A percentile compares a stretch with the other conserved stretches of the same genome.
phyloP scores from a whole-genome alignment of 2,888 invertebrate genomes.

The Lamellibrachia satsuma region DNA sequence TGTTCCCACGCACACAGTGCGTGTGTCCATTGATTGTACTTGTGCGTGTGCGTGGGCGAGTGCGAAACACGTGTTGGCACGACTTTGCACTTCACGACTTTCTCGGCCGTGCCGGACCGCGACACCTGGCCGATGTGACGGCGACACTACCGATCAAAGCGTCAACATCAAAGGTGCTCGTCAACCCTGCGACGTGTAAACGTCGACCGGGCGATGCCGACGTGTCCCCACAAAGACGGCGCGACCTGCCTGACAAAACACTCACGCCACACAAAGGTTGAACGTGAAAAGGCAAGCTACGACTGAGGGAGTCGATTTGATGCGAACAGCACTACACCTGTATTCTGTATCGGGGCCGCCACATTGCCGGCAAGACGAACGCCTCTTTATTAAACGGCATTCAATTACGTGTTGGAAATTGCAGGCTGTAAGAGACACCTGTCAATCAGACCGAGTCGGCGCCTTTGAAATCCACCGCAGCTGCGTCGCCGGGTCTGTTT shows the following conservation, averaged over 20 bases:
- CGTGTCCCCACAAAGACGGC: background rate
- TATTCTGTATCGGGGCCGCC: background rate
- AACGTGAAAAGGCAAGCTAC: background rate
- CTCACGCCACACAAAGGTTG: background rate
- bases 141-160: background rate
- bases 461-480: constrained; percentile 4
- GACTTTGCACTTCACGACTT: background rate
- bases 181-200: background rate
- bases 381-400: constrained; percentile 17
- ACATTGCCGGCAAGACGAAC: background rate
- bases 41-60: background rate
- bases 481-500: background rate
- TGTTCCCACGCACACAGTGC: background rate
- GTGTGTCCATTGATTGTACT: background rate
- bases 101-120: background rate
- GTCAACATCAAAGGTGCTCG: background rate
- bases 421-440: constrained; percentile 13
- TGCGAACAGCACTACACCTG: constrained; percentile 3
- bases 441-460: background rate
- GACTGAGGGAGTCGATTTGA: background rate
- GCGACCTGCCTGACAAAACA: background rate
- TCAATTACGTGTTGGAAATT: constrained; percentile 11
- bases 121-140: background rate
- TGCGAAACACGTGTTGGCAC: background rate
- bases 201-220: background rate